Evolutionary conservation across 2,797 vertebrate species (phyloP).

Genomic region (Diplodus puntazzo): DNA sequence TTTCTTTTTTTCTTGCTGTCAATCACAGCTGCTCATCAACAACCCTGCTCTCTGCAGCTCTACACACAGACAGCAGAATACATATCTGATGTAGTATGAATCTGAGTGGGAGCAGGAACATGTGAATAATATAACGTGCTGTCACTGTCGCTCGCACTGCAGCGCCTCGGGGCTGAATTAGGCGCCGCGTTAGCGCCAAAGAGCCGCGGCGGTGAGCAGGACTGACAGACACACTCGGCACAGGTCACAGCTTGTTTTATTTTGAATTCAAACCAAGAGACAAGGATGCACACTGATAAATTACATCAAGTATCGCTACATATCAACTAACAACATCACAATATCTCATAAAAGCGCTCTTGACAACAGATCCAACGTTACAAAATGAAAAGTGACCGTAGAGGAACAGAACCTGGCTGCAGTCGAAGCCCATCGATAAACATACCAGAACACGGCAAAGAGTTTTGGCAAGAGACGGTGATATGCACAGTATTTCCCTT

Average conservation of each 20-base stretch:
- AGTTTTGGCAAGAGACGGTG: conserved; percentile 63
- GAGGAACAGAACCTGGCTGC: conserved; percentile 46
- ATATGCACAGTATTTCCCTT: conserved; percentile 51
- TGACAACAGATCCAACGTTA: conserved; percentile 74
- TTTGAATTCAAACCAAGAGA: conserved; percentile 79
- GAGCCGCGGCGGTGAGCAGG: conserved; percentile 10
- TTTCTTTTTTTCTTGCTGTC: conserved; percentile 39
- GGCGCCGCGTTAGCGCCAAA: background rate
- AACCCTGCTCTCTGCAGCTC: conserved; percentile 26
- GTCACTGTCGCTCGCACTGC: conserved; percentile 19
- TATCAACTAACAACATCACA: conserved; percentile 84
- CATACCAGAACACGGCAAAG: conserved; percentile 58
- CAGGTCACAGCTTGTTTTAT: conserved; percentile 84
- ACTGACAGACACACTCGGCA: conserved; percentile 60
- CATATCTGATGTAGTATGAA: conserved; percentile 23
- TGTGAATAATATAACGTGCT: conserved; percentile 32
- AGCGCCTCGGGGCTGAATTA: conserved; percentile 11
- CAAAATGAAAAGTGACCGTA: conserved; percentile 49
- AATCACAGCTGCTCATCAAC: conserved; percentile 45
- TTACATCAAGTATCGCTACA: conserved; percentile 82
- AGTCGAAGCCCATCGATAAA: conserved; percentile 61
- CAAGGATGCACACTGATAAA: conserved; percentile 81
- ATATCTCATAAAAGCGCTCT: conserved; percentile 77
- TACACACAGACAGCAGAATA: background rate
- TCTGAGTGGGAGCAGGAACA: conserved; percentile 19